These are phyloP conservation scores for Tachyglossus aculeatus DNA, from an alignment of 2,797 vertebrate genomes.

Conservation along the genomic window DNA sequence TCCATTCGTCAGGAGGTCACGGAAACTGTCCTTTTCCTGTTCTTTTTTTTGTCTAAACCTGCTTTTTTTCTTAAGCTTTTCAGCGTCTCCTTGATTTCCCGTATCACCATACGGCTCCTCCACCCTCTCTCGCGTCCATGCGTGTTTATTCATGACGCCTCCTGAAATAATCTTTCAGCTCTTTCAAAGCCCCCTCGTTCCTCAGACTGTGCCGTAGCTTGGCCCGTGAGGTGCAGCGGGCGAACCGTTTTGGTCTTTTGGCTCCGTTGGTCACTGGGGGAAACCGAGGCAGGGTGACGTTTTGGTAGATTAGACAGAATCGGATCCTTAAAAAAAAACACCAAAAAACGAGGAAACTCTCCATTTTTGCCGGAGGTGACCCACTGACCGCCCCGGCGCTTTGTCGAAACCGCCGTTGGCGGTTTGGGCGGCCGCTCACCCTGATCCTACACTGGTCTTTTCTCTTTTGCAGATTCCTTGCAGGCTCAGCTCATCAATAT, in stretches of 20 bases:
- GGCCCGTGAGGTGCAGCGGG: not conserved
- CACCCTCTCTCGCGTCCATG: conserved; percentile 60
- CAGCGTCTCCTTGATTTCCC: conserved; percentile 63
- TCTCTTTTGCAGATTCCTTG: conserved; percentile 85
- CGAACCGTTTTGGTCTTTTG: conserved; percentile 18
- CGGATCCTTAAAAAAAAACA: conserved; percentile 7
- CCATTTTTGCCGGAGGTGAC: not conserved
- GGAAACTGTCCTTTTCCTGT: conserved; percentile 60
- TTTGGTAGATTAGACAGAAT: not conserved
- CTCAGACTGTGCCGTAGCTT: not conserved
- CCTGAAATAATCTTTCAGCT: conserved; percentile 22
- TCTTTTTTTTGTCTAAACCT: conserved; percentile 63
- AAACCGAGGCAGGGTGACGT: conserved; percentile 1
- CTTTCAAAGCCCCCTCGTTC: not conserved
- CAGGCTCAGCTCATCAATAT: conserved; percentile 98
- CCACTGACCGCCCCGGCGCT: not conserved
- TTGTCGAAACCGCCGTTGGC: too few relatives aligned
- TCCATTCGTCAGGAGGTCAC: conserved; percentile 54
- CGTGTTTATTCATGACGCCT: conserved; percentile 52
- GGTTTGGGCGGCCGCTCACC: not conserved
- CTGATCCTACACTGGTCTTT: conserved; percentile 31
- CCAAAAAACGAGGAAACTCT: not conserved
- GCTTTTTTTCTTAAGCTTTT: conserved; percentile 62
- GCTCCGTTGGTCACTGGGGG: conserved; percentile 20
- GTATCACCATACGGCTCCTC: conserved; percentile 44